Evolutionary conservation across 2,797 vertebrate genomes (phyloP).

Genomic region (Nasua narica): DNA sequence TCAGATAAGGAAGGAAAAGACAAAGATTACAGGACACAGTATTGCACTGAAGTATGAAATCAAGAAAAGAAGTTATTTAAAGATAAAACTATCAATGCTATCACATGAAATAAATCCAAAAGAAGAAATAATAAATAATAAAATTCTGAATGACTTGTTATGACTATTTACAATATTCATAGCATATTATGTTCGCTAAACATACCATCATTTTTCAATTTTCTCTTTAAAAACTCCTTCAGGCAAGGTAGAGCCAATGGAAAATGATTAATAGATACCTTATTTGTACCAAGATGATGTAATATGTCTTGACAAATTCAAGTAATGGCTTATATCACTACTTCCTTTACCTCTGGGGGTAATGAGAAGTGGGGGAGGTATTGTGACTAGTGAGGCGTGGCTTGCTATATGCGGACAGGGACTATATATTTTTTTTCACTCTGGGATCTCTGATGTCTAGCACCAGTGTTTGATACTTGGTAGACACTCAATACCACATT

Average conservation of each 20-base stretch:
- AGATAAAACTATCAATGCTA: not conserved
- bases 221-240: not conserved
- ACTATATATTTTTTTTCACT: not conserved
- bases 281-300: not conserved
- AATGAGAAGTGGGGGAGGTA: not conserved
- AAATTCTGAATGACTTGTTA: not conserved
- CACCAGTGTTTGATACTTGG: not conserved
- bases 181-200: not conserved
- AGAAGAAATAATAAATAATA: not conserved
- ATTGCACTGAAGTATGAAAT: not conserved
- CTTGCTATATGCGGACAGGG: not conserved
- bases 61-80: slow-evolving; percentile 12
- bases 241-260: not conserved
- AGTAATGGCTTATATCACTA: not conserved
- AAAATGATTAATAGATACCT: not conserved
- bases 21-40: not conserved
- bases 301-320: not conserved
- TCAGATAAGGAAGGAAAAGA: slow-evolving; percentile 16
- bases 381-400: not conserved
- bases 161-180: not conserved
- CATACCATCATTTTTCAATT: not conserved
- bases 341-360: not conserved
- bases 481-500: not conserved
- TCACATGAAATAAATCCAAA: not conserved
- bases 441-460: not conserved